Base-by-base conservation (phyloP, 2,113 vertebrate species). In the Chaenogobius annularis region DNA sequence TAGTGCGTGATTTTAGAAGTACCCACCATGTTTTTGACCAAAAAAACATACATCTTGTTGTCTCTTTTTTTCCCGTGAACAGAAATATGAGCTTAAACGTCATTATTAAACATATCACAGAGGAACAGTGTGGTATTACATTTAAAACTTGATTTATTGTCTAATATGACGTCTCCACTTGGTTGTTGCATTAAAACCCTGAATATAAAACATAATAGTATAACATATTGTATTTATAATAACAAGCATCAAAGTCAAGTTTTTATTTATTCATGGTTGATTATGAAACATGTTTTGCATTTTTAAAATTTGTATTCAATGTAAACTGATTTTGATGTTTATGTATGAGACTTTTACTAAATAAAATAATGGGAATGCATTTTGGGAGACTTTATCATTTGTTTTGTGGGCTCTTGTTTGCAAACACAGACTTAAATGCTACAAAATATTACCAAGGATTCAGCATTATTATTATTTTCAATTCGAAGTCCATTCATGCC, bases 321-420 rank as follows among this genome's bases (percentile, higher is more conserved):
- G 94, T 96, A 94, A 95, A 96, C 85, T 91, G 95, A 95, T 91
- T 92, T 95, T 90, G 90, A 91, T 97, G 96, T 97, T 97, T 91
- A 90, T 91, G 87, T 85, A 91, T 70, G 63, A 91, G 56, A 92
- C 85, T 93, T 98, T 97, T 97, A 95, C 95, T 95, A 94, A 98
- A 97, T 98, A 97, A 97, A 97, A 92, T 95, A 91, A 95, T 95
- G 94, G 95, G 95, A 96, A 96, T 97, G 94, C 95, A 75, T 40
- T 73, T 15, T 67, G 61, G 46, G 9, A 40, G 35, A 76, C 62
- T 5, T 1, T 8, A 0, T 48, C 1, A 13, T 56, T 26, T 56
- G 3, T 22, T 50, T 19, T 19, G 0, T 50, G 48, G 19, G 48
- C 19, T 48, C 14, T 10, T n/a, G 50, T 52, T 52, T 10, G 19